These are phyloP conservation scores for Heliconius himera DNA, from an alignment of 1,140 invertebrate species.

Conservation along the genomic window DNA sequence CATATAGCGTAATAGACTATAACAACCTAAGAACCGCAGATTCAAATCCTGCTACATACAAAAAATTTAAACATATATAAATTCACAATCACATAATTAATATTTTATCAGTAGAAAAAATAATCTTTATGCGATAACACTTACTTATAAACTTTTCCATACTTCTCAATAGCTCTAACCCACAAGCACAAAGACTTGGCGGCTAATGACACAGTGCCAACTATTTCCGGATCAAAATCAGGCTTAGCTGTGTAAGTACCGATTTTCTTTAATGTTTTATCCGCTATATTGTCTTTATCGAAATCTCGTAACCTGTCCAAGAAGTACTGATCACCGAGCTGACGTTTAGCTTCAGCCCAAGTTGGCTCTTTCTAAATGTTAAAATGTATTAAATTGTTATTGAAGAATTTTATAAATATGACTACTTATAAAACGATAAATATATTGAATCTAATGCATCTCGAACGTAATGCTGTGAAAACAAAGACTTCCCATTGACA, in stretches of 20 bases:
- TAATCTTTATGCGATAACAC: slow-evolving; percentile 29
- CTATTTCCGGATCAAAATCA: slow-evolving; percentile 93
- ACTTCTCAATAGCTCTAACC: slow-evolving; percentile 95
- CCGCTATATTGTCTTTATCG: slow-evolving; percentile 93
- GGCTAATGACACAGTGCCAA: slow-evolving; percentile 89
- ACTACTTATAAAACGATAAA: no score
- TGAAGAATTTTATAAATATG: no score
- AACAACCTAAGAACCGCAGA: no score
- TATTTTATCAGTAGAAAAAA: no score
- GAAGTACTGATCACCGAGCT: slow-evolving; percentile 90
- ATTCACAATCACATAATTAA: no score
- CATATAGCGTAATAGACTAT: no score
- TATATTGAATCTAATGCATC: neutral
- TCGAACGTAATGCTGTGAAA: no score
- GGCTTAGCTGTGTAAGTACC: slow-evolving; percentile 89
- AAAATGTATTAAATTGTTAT: neutral
- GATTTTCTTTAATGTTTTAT: slow-evolving; percentile 91
- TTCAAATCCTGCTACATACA: no score
- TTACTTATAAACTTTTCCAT: slow-evolving; percentile 91
- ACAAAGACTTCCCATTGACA: no score
- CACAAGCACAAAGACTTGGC: slow-evolving; percentile 93
- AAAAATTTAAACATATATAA: no score
- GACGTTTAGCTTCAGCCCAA: slow-evolving; percentile 92
- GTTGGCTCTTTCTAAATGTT: slow-evolving; percentile 85
- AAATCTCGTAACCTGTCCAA: slow-evolving; percentile 90